Evolutionary conservation across 1,140 invertebrate genomes (phyloP), one percentile per base, ranked within the genome.

Genomic region (Cecropterus lyciades): DNA sequence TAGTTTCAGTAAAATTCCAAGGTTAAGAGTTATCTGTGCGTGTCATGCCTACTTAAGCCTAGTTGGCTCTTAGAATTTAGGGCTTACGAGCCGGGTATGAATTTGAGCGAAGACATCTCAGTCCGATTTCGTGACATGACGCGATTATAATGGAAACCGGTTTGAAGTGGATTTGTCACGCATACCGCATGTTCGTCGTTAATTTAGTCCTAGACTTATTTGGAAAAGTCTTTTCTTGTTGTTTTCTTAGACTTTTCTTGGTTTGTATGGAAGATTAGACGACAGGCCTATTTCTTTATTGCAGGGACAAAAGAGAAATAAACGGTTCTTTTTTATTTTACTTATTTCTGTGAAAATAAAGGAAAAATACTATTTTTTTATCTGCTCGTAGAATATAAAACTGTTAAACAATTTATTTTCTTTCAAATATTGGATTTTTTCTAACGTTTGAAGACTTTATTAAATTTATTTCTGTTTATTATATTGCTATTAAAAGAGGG

Each of bases 21-120:
- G 48, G 48, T 51, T 13, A 51, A 51, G 20, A 30, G 13, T 27
- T 27, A 13, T 27, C 13, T 30, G 20, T 51, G 20, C 48, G 48
- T 51, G 48, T 51, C 48, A 24, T 27, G 16, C 48, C 48, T 51
- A 51, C 48, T 51, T 51, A 51, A 51, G 24, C 20, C 13, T n/a
- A n/a, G n/a, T n/a, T 20, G 7, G 7, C 48, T 24, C 17, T 49
- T 27, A 27, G 17, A n/a, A 51, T 20, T 30, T 27, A 51, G 13
- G 24, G 48, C 20, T 51, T 51, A 8, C 30, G 30, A 33, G 9
- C 6, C 9, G 30, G 9, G 30, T 33, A 33, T 10, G 30, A 33
- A 33, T 33, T 33, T 33, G 6, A 3, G 48, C 48, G 8, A 14
- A 14, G 48, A 51, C 48, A 27, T 51, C 48, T 51, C 5, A n/a